phyloP scores from a whole-genome alignment of 2,113 vertebrate species.

The Epinephelus fuscoguttatus region DNA sequence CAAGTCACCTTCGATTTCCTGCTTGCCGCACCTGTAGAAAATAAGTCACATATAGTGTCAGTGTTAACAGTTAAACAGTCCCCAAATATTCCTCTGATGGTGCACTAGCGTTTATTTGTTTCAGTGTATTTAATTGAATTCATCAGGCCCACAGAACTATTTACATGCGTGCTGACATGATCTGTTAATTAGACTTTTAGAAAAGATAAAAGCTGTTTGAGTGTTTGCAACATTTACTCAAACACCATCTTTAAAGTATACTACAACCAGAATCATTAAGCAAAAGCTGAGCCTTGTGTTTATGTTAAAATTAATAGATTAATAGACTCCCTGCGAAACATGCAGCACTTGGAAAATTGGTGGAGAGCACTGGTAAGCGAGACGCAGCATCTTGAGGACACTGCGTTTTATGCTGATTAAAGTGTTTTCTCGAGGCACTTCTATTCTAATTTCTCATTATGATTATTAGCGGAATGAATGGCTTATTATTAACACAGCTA shows the following conservation, averaged over 20 bases:
- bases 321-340: conserved; percentile 2
- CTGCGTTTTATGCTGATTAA: background rate
- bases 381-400: background rate
- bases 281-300: background rate
- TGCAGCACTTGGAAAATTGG: background rate
- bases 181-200: no score
- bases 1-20: conserved; percentile 89
- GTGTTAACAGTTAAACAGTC: background rate
- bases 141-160: background rate
- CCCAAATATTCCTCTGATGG: background rate
- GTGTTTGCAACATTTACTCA: no score
- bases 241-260: no score
- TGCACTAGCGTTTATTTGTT: background rate
- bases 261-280: background rate
- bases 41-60: background rate
- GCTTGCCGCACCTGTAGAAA: conserved; percentile 88
- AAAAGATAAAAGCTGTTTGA: background rate
- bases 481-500: background rate
- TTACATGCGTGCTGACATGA: background rate
- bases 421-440: background rate
- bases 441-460: background rate
- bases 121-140: background rate
- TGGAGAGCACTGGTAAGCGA: background rate
- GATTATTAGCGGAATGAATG: background rate
- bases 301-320: background rate